These are phyloP conservation scores for Eutolmus rufibarbis DNA, from an alignment of 2,888 invertebrate genomes.

Conservation along the genomic window DNA sequence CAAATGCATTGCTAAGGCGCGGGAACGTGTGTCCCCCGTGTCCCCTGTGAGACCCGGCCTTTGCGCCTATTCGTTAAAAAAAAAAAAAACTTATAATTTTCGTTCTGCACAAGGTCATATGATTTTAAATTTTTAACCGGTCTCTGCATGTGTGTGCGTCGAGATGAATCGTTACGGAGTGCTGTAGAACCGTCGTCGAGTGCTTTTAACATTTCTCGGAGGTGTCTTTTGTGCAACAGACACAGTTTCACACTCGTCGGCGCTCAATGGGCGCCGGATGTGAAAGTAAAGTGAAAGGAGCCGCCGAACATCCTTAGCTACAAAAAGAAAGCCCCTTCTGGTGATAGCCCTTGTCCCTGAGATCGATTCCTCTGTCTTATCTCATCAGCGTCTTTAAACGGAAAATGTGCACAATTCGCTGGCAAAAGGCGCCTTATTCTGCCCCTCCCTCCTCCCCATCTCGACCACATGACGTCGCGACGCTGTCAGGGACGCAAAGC, in stretches of 20 bases:
- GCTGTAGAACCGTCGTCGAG: neutral
- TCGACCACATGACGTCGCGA: neutral
- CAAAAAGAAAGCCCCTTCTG: neutral
- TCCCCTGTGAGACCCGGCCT: neutral
- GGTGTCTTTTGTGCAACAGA: neutral
- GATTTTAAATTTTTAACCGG: slow-evolving; percentile 30
- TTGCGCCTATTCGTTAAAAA: neutral
- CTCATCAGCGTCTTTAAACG: neutral
- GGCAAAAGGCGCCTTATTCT: neutral
- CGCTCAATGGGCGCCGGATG: neutral
- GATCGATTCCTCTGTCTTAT: neutral
- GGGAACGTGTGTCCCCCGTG: neutral
- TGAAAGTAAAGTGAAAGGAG: neutral
- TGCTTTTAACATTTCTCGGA: neutral
- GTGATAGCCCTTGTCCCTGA: neutral
- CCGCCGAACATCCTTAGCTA: neutral
- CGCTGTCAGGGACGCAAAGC: slow-evolving; percentile 3
- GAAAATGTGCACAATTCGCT: slow-evolving; percentile 16
- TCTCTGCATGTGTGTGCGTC: slow-evolving; percentile 1
- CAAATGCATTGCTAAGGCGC: neutral
- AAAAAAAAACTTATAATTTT: neutral
- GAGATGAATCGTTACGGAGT: neutral
- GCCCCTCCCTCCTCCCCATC: no score
- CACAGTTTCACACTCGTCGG: neutral
- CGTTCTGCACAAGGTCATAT: slow-evolving; percentile 18